Conservation (phyloP, 2,113 vertebrate genomes). For the Corythaeola cristata region DNA sequence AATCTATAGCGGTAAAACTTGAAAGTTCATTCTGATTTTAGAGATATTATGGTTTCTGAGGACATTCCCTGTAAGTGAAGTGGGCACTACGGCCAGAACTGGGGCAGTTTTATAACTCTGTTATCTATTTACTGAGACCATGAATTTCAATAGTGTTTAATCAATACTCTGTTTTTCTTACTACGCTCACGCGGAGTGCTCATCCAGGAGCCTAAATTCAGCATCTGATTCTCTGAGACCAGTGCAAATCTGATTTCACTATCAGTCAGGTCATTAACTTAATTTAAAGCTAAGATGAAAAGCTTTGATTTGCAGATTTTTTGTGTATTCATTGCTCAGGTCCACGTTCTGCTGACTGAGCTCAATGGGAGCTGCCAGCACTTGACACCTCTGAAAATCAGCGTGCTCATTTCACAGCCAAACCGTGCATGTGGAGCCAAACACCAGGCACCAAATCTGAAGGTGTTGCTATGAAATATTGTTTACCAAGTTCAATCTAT, state of each 20-base stretch:
- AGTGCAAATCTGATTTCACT: background rate
- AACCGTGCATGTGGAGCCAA: background rate
- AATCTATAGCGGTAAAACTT: background rate
- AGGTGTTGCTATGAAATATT: background rate
- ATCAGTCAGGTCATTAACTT: background rate
- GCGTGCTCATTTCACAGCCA: background rate
- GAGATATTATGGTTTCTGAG: background rate
- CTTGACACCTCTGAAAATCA: background rate
- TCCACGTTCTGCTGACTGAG: background rate
- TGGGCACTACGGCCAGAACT: background rate
- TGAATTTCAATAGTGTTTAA: background rate
- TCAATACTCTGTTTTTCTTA: background rate
- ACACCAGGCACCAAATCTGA: background rate
- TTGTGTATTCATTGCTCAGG: background rate
- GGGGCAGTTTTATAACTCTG: background rate
- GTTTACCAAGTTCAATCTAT: background rate
- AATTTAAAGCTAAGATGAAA: background rate
- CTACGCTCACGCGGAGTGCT: background rate
- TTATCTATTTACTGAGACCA: background rate
- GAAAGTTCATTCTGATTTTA: background rate
- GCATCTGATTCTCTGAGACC: background rate
- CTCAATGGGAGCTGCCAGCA: background rate
- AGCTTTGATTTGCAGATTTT: background rate
- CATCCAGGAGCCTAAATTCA: background rate
- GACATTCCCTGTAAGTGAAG: background rate